Evolutionary conservation across 1,140 invertebrate genomes (phyloP).

Genomic region (Brachionus manjavacas): DNA sequence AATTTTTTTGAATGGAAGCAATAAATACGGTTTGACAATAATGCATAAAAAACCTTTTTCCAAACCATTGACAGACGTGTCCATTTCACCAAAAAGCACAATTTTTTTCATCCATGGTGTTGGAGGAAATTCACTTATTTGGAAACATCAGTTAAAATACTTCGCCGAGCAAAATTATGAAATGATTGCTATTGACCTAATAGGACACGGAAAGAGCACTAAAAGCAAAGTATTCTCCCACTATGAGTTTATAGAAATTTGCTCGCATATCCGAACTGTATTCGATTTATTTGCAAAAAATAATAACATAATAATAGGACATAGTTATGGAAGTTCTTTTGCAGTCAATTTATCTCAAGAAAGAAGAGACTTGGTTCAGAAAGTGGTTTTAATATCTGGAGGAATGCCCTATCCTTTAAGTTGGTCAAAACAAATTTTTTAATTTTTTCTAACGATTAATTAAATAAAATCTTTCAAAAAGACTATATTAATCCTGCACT

Average conservation of each 20-base stretch:
- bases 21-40: background rate
- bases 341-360: slow-evolving; percentile 65
- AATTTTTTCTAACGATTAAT: background rate
- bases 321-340: slow-evolving; percentile 62
- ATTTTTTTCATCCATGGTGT: slow-evolving; percentile 70
- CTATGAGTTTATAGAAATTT: slow-evolving; percentile 66
- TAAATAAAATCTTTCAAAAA: background rate
- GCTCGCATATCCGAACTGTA: slow-evolving; percentile 63
- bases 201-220: slow-evolving; percentile 69
- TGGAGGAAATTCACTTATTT: slow-evolving; percentile 67
- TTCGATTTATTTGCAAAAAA: slow-evolving; percentile 62
- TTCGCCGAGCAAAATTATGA: slow-evolving; percentile 65
- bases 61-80: background rate
- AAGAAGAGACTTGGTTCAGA: slow-evolving; percentile 63
- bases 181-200: slow-evolving; percentile 67
- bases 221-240: slow-evolving; percentile 61
- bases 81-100: background rate
- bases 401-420: slow-evolving; percentile 68
- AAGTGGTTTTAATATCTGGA: slow-evolving; percentile 67
- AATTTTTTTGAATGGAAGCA: background rate
- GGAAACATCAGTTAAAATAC: slow-evolving; percentile 64
- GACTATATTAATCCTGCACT: slow-evolving; percentile 46
- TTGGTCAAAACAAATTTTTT: slow-evolving; percentile 51
- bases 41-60: background rate
- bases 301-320: slow-evolving; percentile 56